A percentile compares a stretch with the other conserved stretches of the same genome.
Conservation (phyloP, 2,113 vertebrate species). For the Pao palembangensis region DNA sequence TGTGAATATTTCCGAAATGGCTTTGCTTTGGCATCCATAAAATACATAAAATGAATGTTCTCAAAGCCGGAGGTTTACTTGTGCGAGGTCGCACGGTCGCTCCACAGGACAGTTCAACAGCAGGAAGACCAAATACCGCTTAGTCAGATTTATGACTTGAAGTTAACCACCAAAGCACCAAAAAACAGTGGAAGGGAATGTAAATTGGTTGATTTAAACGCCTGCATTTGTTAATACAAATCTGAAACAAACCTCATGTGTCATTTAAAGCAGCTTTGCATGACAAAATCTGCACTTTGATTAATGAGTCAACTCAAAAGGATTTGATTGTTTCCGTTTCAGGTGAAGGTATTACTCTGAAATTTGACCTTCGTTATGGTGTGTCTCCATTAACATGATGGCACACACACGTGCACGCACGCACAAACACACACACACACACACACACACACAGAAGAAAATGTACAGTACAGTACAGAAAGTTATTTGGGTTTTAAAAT, state of each 20-base stretch:
- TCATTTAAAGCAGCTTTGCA: background rate
- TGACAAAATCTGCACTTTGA: background rate
- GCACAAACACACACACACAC: too few species aligned
- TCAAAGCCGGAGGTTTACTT: slow-evolving; percentile 42
- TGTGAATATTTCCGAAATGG: slow-evolving; percentile 21
- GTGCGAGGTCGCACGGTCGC: slow-evolving; percentile 31
- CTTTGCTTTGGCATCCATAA: slow-evolving; percentile 26
- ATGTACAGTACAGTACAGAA: too few species aligned
- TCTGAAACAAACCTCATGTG: background rate
- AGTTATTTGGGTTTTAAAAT: too few species aligned
- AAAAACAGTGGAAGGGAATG: too few species aligned
- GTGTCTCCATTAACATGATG: background rate
- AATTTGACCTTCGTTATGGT: background rate
- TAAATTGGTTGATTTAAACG: slow-evolving; percentile 31
- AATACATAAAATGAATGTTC: too few species aligned
- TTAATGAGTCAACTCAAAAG: background rate
- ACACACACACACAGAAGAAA: too few species aligned
- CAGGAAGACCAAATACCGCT: too few species aligned
- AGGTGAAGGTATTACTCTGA: background rate
- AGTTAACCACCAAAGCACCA: too few species aligned
- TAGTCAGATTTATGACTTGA: too few species aligned
- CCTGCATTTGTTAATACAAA: background rate
- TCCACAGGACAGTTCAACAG: slow-evolving; percentile 40
- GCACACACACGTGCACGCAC: too few species aligned
- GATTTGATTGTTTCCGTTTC: background rate